Percentiles rank a stretch among this genome's conserved stretches.
These are phyloP conservation scores for Alca torda DNA, from an alignment of 2,797 vertebrate species.

Conservation along the genomic window DNA sequence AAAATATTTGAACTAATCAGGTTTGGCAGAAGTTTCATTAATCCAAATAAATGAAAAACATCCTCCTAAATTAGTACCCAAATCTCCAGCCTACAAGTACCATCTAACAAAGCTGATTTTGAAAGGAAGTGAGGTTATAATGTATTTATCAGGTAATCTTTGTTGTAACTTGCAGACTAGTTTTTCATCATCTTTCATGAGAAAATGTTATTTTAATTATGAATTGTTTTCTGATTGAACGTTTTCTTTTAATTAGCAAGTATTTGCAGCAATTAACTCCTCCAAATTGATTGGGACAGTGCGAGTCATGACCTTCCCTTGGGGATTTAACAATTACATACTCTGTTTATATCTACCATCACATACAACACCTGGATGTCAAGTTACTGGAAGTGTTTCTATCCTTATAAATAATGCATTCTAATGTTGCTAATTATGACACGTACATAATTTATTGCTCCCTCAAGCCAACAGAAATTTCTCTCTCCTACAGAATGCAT, in stretches of 20 bases:
- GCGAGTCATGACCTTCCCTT: neutral
- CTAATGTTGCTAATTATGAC: constrained; percentile 2
- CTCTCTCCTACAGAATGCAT: neutral
- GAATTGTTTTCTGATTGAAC: neutral
- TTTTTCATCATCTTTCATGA: neutral
- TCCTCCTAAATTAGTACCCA: neutral
- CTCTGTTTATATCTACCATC: neutral
- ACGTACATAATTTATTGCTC: constrained; percentile 5
- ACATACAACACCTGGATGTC: neutral
- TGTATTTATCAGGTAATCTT: neutral
- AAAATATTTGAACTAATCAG: neutral
- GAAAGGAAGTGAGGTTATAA: neutral
- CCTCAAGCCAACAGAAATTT: neutral
- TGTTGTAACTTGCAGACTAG: neutral
- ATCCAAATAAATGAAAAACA: neutral
- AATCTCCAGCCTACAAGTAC: neutral
- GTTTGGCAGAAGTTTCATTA: neutral
- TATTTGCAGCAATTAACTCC: neutral
- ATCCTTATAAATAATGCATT: constrained; percentile 24
- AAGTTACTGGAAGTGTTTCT: neutral
- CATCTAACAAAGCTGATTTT: neutral
- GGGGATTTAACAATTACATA: neutral
- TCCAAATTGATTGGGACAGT: neutral
- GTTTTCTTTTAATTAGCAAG: neutral
- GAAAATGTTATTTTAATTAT: neutral